Evolutionary conservation across 1,140 invertebrate genomes (phyloP).

Genomic region (Notospermus geniculatus): DNA sequence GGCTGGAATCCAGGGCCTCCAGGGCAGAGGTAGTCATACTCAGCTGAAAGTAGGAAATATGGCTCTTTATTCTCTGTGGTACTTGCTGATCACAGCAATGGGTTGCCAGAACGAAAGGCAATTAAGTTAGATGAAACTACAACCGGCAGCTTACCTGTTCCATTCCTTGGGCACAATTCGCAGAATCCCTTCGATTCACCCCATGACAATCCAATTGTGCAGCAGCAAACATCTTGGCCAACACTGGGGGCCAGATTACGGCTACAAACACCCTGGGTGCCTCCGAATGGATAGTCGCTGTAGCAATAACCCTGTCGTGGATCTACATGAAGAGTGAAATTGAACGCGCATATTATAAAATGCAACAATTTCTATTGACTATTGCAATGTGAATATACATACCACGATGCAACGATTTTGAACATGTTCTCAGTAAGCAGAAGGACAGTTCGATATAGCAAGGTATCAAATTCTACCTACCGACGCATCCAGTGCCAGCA

Average conservation of each 20-base stretch:
- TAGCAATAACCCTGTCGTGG: constrained; percentile 77
- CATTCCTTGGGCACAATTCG: constrained; percentile 70
- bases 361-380: no score
- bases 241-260: constrained; percentile 64
- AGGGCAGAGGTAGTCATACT: constrained; percentile 77
- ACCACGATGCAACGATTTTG: no score
- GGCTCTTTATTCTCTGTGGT: no score
- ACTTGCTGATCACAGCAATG: no score
- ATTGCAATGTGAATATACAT: no score
- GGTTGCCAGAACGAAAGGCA: no score
- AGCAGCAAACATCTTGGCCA: constrained; percentile 80
- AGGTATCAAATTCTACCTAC: constrained; percentile 56
- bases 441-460: no score
- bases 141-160: constrained; percentile 53
- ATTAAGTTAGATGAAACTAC: no score
- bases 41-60: constrained; percentile 60
- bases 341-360: no score
- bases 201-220: constrained; percentile 81
- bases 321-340: constrained; percentile 60
- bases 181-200: constrained; percentile 66
- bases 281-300: constrained; percentile 60
- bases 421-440: no score
- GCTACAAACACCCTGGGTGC: constrained; percentile 56
- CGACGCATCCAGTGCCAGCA: constrained; percentile 69
- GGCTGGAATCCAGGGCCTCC: constrained; percentile 79